Base-by-base conservation (phyloP, 2,113 vertebrate genomes). In the Oreochromis niloticus region DNA sequence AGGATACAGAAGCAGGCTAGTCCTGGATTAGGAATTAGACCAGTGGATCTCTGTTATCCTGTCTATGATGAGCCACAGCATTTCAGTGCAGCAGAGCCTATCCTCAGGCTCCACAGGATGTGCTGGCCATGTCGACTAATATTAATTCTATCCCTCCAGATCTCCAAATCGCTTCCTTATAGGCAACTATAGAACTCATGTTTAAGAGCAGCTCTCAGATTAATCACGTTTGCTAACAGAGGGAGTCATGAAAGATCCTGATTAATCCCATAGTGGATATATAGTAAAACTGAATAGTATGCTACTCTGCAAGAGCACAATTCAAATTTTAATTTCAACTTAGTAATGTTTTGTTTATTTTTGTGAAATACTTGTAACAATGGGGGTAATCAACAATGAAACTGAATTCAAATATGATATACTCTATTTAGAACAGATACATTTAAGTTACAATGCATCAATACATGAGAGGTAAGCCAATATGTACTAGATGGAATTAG, bases 1-100 rank as follows among this genome's bases (percentile, higher is more conserved):
- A 14, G 73, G 66, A 59, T 68, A 59, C 63, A 54, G 85, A 83
- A 88, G 36, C 75, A 88, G 82, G 88, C 84, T 56, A 79, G 88
- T 92, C 81, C 80, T 84, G 85, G 81, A 91, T 84, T 82, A 88
- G 79, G 81, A 80, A 68, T 87, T 84, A 89, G 48, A 88, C 52
- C 3, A 3, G 6, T 46, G 52, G 71, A 82, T 87, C 84, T 80
- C 34, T 19, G 19, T 85, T 34, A 89, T 63, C 90, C 82, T 17
- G 57, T 79, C 34, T 34, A 30, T 81, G 52, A 82, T 86, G 82
- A 82, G 34, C 63, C 6, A 48, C 43, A 30, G 41, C 7, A 5
- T 36, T 75, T 71, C 61, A 55, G 32, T 59, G 50, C 46, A 50
- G 84, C 43, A 7, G 27, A 68, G 56, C 12, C 41, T 19, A 41